These are phyloP conservation scores for Andrena trimmerana DNA, from an alignment of 2,888 invertebrate genomes.

Conservation along the genomic window DNA sequence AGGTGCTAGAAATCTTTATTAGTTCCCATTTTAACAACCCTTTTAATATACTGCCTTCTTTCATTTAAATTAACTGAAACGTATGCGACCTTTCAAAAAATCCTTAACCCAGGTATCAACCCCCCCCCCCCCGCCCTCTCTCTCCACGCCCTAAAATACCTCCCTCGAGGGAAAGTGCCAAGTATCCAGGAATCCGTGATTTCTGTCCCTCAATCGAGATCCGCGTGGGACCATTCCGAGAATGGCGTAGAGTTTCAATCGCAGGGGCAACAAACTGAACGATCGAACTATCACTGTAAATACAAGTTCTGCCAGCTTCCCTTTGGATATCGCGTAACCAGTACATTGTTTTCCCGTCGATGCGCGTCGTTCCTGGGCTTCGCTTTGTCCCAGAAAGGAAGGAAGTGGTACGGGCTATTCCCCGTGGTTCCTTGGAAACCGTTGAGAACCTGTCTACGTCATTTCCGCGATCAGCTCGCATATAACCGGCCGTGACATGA, in stretches of 20 bases:
- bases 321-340: neutral
- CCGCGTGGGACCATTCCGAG: neutral
- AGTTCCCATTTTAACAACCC: no score
- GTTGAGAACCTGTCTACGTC: slow-evolving; percentile 65
- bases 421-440: slow-evolving; percentile 46
- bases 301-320: neutral
- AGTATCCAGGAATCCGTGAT: slow-evolving; percentile 48
- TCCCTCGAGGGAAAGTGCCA: slow-evolving; percentile 48
- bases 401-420: slow-evolving; percentile 44
- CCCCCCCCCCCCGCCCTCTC: no score
- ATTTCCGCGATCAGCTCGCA: slow-evolving; percentile 65
- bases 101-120: neutral
- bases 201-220: slow-evolving; percentile 28
- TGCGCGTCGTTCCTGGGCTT: neutral
- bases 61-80: neutral
- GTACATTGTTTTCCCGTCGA: neutral
- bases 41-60: neutral
- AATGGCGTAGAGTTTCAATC: slow-evolving; percentile 3
- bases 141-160: slow-evolving; percentile 46
- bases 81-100: no score
- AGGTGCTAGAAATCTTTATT: no score
- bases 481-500: slow-evolving; percentile 71
- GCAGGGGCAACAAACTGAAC: neutral
- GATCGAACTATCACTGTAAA: slow-evolving; percentile 1
- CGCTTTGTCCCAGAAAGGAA: slow-evolving; percentile 41